phyloP scores from a whole-genome alignment of 2,888 invertebrate genomes.

The Limnephilus rhombicus region DNA sequence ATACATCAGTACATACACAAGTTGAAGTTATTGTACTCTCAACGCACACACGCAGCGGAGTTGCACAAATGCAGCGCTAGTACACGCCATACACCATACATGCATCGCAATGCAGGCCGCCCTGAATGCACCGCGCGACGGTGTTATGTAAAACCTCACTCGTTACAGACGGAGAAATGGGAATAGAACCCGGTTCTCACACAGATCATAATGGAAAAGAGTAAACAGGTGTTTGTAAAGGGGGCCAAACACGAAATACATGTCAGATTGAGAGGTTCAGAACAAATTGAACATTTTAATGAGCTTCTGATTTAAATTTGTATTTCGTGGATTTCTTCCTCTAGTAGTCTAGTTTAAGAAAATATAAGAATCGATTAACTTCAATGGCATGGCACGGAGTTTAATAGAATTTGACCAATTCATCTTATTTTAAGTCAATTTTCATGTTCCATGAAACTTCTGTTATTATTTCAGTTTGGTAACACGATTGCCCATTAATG shows the following conservation, averaged over 20 bases:
- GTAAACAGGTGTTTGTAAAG: background rate
- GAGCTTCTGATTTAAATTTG: background rate
- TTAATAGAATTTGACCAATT: too few species aligned
- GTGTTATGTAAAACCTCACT: slow-evolving; percentile 42
- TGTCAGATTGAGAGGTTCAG: background rate
- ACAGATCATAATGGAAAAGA: slow-evolving; percentile 11
- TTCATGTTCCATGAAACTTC: too few species aligned
- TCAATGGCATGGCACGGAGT: too few species aligned
- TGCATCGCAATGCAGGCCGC: slow-evolving; percentile 56
- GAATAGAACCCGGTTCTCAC: slow-evolving; percentile 47
- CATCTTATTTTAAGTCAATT: too few species aligned
- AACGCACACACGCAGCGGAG: slow-evolving; percentile 35
- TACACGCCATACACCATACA: slow-evolving; percentile 20
- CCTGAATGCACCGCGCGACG: slow-evolving; percentile 40
- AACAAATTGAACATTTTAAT: background rate
- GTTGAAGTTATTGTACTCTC: background rate
- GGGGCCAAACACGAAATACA: background rate
- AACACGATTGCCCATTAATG: too few species aligned
- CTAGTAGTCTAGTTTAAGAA: too few species aligned
- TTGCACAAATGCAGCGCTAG: slow-evolving; percentile 40
- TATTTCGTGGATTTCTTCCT: background rate
- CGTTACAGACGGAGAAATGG: slow-evolving; percentile 44
- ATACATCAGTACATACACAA: background rate
- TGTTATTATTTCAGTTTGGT: too few species aligned
- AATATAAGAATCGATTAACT: too few species aligned